Base-by-base conservation (phyloP, 2,797 vertebrate species). In the Halcyon smyrnensis region DNA sequence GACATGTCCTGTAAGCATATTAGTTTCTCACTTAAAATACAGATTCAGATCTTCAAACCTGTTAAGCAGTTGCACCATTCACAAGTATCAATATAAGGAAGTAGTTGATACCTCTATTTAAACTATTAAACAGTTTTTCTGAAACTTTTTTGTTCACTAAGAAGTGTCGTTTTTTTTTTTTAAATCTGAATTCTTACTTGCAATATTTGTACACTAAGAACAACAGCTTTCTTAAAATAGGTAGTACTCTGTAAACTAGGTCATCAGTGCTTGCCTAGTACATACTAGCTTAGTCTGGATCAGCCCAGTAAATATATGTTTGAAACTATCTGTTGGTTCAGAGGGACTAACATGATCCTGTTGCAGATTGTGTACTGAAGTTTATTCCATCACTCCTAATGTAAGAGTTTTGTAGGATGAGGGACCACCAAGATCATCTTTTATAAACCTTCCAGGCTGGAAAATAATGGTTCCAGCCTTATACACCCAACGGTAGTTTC, bases 391-490 rank as follows among this genome's bases (percentile, higher is more conserved):
- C 19, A 16, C 69, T 85, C 39, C 36, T 96, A 53, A 85, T 20
- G 11, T 18, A 56, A 91, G 32, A 80, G 27, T 68, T 74, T 71
- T 90, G 36, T 67, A 80, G 78, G 62, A 80, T 65, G 53, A 93
- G 91, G 86, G 78, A 93, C 94, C 86, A 95, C 63, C 17, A 88
- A 68, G 59, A 86, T 79, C 25, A 91, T 28, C 34, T 82, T 92
- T 77, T 94, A 21, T 77, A 90, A 93, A 86, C 70, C 30, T 93
- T 76, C 21, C 53, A 78, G 46, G 59, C 77, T 90, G 88, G 85
- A 86, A 91, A 76, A n/a, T 36, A 86, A 62, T 41, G 65, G 79
- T 69, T 96, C 43, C 48, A 65, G 64, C 51, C 11, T 60, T 74
- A 37, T 5, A 15, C 65, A 67, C 17, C 48, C 30, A 92, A 8